These are phyloP conservation scores for Sphenopsis melanotis DNA, from an alignment of 2,797 vertebrate species.

Conservation along the genomic window DNA sequence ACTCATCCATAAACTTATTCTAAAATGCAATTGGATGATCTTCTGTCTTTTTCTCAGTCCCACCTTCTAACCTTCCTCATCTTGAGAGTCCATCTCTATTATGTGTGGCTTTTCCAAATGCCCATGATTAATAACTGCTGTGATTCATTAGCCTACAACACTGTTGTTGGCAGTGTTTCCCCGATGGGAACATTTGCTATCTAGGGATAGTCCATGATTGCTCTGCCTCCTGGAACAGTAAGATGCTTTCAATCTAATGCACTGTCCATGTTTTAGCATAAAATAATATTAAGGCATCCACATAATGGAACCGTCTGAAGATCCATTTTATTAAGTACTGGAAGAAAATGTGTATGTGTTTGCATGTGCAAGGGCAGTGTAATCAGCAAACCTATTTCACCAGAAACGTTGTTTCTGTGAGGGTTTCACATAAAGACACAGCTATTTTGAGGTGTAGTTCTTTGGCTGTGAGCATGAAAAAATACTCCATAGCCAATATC, in stretches of 20 bases:
- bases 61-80: background rate
- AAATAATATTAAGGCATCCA: slow-evolving; percentile 65
- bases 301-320: slow-evolving; percentile 54
- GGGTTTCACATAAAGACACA: accelerated
- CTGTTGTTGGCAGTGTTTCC: slow-evolving; percentile 41
- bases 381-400: slow-evolving; percentile 14
- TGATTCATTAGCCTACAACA: slow-evolving; percentile 56
- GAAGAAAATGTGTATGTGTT: slow-evolving; percentile 11
- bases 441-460: background rate
- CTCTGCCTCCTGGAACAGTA: slow-evolving; percentile 17
- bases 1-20: background rate
- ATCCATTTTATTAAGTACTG: slow-evolving; percentile 61
- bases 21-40: background rate
- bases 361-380: background rate
- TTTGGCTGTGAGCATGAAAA: background rate
- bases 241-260: slow-evolving; percentile 65
- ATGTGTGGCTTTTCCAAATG: background rate
- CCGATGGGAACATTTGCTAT: slow-evolving; percentile 49
- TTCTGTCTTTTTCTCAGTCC: background rate
- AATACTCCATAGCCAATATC: background rate
- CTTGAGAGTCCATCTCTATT: background rate
- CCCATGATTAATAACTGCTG: slow-evolving; percentile 11
- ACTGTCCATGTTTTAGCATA: slow-evolving; percentile 53
- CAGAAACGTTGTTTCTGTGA: background rate
- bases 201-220: slow-evolving; percentile 45